These are phyloP conservation scores for Cyclina sinensis DNA, from an alignment of 1,140 invertebrate genomes.

Conservation along the genomic window DNA sequence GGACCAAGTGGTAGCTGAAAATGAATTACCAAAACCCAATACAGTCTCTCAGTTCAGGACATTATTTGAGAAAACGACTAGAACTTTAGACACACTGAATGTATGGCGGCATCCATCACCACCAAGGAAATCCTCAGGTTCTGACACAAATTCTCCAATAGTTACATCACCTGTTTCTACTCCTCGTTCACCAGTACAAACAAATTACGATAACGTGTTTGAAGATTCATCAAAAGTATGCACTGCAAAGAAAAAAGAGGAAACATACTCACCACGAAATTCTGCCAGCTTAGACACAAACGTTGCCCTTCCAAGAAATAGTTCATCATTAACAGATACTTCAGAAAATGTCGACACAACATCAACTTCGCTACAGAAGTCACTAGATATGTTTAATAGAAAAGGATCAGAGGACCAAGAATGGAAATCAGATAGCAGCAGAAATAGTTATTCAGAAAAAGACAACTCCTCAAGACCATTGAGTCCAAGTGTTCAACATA, in stretches of 20 bases:
- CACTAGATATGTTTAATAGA: conserved; percentile 34
- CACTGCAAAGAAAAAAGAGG: background rate
- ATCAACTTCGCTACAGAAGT: conserved; percentile 53
- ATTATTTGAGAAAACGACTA: conserved; percentile 78
- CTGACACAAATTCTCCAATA: conserved; percentile 44
- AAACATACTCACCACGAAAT: conserved; percentile 19
- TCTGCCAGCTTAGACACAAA: conserved; percentile 41
- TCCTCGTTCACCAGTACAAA: conserved; percentile 54
- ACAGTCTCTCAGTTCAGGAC: conserved; percentile 79
- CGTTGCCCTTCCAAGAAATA: background rate
- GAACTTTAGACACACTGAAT: conserved; percentile 37
- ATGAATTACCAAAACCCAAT: conserved; percentile 82
- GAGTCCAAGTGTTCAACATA: conserved; percentile 4
- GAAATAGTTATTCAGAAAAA: background rate
- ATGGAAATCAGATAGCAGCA: background rate
- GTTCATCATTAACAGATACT: conserved; percentile 21
- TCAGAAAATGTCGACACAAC: conserved; percentile 45
- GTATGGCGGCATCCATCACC: conserved; percentile 57
- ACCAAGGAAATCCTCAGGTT: conserved; percentile 36
- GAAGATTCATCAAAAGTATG: background rate
- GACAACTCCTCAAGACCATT: background rate
- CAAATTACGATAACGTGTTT: conserved; percentile 61
- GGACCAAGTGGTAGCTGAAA: conserved; percentile 53
- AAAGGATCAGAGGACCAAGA: background rate
- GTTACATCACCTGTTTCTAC: conserved; percentile 49